A percentile compares a stretch with the other conserved stretches of the same genome.
phyloP scores from a whole-genome alignment of 2,888 invertebrate species.

The Volucella bombylans region DNA sequence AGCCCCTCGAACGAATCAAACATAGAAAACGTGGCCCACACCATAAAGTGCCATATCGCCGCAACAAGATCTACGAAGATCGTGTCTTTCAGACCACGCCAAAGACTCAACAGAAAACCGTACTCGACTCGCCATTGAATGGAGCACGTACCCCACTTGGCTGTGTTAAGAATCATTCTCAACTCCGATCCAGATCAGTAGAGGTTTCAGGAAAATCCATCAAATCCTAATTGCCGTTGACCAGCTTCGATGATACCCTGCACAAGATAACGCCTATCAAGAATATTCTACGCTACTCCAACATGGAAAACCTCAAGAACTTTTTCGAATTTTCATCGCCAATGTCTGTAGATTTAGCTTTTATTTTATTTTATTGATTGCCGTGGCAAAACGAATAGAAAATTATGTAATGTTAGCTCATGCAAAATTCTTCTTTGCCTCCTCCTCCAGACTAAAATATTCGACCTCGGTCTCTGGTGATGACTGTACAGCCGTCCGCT shows the following conservation, averaged over 20 bases:
- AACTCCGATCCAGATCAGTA: constrained; percentile 78
- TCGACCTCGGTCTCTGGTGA: too few species aligned
- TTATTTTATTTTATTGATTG: constrained; percentile 25
- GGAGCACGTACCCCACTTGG: constrained; percentile 79
- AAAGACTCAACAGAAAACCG: constrained; percentile 71
- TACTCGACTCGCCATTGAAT: too few species aligned
- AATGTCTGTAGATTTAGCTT: neutral
- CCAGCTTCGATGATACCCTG: constrained; percentile 78
- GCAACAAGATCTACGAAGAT: constrained; percentile 77
- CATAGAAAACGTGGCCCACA: constrained; percentile 65
- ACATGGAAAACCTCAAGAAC: too few species aligned
- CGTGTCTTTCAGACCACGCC: constrained; percentile 60
- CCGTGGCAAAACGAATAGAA: constrained; percentile 15
- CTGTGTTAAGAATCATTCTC: constrained; percentile 78
- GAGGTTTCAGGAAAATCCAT: too few species aligned
- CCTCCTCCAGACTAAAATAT: too few species aligned
- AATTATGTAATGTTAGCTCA: too few species aligned
- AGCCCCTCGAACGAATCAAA: constrained; percentile 79
- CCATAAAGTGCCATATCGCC: constrained; percentile 75
- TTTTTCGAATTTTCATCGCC: constrained; percentile 56
- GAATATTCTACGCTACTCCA: constrained; percentile 64
- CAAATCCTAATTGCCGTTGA: constrained; percentile 76
- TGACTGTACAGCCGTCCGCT: too few species aligned
- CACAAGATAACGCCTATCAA: constrained; percentile 67
- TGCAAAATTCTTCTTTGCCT: too few species aligned